Base-by-base conservation (phyloP, 1,140 invertebrate species). In the Octopus bimaculoides region DNA sequence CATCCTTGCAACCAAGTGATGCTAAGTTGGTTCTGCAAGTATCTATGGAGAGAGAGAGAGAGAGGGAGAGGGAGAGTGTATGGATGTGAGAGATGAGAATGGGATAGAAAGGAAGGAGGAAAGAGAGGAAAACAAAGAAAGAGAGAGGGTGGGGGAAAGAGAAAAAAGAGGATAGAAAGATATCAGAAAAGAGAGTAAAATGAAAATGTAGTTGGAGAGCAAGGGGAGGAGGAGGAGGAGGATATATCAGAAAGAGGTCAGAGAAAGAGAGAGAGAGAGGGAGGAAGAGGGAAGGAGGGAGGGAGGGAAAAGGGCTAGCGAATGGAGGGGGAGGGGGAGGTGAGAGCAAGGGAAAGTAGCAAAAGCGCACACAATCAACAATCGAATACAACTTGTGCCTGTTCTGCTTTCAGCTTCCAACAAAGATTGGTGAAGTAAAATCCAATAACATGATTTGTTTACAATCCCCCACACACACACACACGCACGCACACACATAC, bases 191-290 rank as follows among this genome's bases (percentile, higher is more conserved):
- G 26, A 20, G 54, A 54, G 52, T 61, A 80, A 12, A 74, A 41
- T 69, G 78, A 79, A 52, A 71, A 54, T 69, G 78, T 7, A 55
- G 54, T 1, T 20, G 12, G 52, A 54, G 55, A 52, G 20, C 54
- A 20, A 77, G 74, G 71, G 52, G 76, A 55, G 52, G 78, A 69
- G 54, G 53, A 54, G 75, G 71, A 81, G 76, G 56, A 4, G 78
- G 81, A 80, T 76, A 78, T 52, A 82, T 75, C 52, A 76, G 54
- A 79, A 81, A 79, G 81, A 75, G 77, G 80, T 78, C 53, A 80
- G 80, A 77, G 71, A 52, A 52, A 54, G 69, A 77, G 78, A 77
- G 78, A 77, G 75, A 75, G 61, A 78, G 78, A 79, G 78, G 20
- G 74, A 77, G 78, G 52, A 54, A 79, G 74, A 73, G 41, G 54